These are phyloP conservation scores for Solea senegalensis DNA, from an alignment of 2,113 vertebrate genomes.

Conservation along the genomic window DNA sequence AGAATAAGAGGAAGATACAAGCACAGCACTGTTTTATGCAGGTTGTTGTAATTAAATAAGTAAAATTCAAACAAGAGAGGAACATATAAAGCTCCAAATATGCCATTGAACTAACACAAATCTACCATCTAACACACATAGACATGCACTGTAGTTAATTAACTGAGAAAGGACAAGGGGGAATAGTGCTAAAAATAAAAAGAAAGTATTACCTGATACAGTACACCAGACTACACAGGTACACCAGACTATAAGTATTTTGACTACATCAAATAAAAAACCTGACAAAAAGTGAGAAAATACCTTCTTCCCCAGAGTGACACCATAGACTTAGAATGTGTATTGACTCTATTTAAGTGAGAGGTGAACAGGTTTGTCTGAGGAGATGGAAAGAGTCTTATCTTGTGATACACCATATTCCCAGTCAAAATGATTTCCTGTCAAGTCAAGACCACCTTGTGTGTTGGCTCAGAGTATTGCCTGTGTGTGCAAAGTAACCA, in stretches of 20 bases:
- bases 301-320: background rate
- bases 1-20: background rate
- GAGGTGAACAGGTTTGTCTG: background rate
- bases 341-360: background rate
- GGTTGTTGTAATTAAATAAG: background rate
- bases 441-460: background rate
- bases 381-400: background rate
- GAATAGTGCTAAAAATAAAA: background rate
- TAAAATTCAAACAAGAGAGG: background rate
- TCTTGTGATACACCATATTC: too few species aligned
- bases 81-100: too few species aligned
- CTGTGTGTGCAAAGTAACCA: constrained; percentile 1
- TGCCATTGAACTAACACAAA: too few species aligned
- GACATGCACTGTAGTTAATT: too few species aligned
- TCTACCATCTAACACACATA: too few species aligned
- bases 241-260: background rate
- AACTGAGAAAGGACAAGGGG: background rate
- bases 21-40: background rate
- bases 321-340: background rate
- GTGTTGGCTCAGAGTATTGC: background rate
- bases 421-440: too few species aligned
- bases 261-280: background rate
- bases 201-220: background rate
- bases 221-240: background rate
- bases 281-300: background rate